These are phyloP conservation scores for Leptogaster cylindrica DNA, from an alignment of 2,888 invertebrate genomes.

Conservation along the genomic window DNA sequence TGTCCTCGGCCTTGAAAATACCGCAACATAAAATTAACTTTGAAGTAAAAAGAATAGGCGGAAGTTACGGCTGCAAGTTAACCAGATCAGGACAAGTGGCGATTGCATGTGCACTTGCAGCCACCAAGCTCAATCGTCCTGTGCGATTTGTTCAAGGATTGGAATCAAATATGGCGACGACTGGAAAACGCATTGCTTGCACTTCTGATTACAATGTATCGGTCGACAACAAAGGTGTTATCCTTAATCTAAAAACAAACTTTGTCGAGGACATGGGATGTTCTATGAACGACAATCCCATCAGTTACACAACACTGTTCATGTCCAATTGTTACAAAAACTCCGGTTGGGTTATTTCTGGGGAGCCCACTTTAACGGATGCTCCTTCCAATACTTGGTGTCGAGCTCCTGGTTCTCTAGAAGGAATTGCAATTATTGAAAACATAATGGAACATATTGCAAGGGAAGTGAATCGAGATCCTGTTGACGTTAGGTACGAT, in stretches of 20 bases:
- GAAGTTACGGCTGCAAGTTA: conserved; percentile 79
- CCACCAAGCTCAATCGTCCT: conserved; percentile 63
- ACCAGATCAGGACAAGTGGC: conserved; percentile 68
- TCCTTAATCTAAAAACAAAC: conserved; percentile 69
- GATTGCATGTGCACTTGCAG: conserved; percentile 72
- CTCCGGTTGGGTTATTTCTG: conserved; percentile 72
- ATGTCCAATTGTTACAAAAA: conserved; percentile 70
- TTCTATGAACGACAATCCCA: conserved; percentile 64
- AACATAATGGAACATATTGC: conserved; percentile 73
- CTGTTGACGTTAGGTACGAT: conserved; percentile 65
- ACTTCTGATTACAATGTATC: conserved; percentile 71
- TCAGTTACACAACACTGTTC: conserved; percentile 56
- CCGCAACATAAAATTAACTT: conserved; percentile 59
- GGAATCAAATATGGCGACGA: conserved; percentile 72
- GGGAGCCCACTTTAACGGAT: conserved; percentile 70
- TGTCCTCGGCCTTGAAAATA: conserved; percentile 65
- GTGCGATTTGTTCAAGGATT: conserved; percentile 75
- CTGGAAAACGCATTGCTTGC: conserved; percentile 72
- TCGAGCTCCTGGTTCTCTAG: conserved; percentile 69
- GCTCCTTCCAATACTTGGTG: conserved; percentile 73
- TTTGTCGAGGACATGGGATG: conserved; percentile 67
- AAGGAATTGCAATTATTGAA: conserved; percentile 70
- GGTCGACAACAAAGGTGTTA: conserved; percentile 68
- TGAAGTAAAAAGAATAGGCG: conserved; percentile 65
- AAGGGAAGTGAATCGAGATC: conserved; percentile 65